Evolutionary conservation across 2,113 vertebrate genomes (phyloP), one percentile per base, ranked within the genome.

Genomic region (Dipodomys ordii): DNA sequence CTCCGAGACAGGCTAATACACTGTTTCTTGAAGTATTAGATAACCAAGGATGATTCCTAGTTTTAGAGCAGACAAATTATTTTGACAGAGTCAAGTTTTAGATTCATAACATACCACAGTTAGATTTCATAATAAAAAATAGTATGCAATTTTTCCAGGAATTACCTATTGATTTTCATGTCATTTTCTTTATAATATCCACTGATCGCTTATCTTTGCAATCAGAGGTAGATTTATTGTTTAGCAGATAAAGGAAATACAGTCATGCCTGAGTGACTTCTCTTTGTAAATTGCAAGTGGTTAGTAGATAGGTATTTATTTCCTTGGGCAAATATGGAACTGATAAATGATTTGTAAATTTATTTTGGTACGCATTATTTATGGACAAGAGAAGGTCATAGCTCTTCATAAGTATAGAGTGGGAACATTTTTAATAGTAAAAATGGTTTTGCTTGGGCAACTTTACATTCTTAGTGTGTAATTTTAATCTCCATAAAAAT

Each of bases 401-500:
- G 64, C 65, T 96, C 72, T 87, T 85, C 93, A 23, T 39, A 76
- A 76, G 49, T 94, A 86, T 95, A 67, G 72, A 80, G 11, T 44
- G 91, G 64, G 65, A 93, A 39, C 10, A 89, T 87, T 96, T 97
- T 97, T 96, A 96, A 89, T 94, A 89, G 96, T 83, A 83, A 80
- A 87, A 92, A 94, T 96, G 93, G 92, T 87, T 95, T 98, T 97
- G 77, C 95, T 88, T 84, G 93, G 85, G 97, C 81, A 97, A 96
- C 92, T 97, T 96, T 89, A 87, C 95, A 96, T 97, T 97, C 0
- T 0, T 96, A 94, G 93, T 97, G 91, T 97, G 97, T 98, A 97
- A 97, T 98, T 98, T 98, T 98, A 97, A 97, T 98, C 97, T 97
- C 97, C 90, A 87, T 97, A 97, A 98, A 97, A 98, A 98, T 96